Base-by-base conservation (phyloP, 37 sponge, comb jelly and placozoan species). In the Diacarnus erythraeanus region DNA sequence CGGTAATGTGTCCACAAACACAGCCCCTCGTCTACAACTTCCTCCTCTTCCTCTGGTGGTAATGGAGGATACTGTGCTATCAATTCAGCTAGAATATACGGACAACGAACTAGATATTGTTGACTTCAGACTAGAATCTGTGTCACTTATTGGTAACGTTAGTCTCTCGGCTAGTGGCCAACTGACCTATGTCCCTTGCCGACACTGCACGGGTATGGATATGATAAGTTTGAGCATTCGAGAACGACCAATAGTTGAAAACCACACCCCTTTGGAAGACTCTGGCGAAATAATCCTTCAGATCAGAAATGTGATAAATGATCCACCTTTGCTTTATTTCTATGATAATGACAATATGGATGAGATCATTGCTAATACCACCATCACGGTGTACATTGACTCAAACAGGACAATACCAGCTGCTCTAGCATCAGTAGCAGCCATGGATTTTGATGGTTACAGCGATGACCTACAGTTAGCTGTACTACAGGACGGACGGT, bases 1-100 rank as follows among this genome's bases (percentile, higher is more conserved):
- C 1, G 81, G 87, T 31, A 90, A 90, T 64, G n/a, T 60, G 74
- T 86, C 91, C 57, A 75, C 87, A 59, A 90, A 94, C 79, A 87
- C 94, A 1, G 72, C 91, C 18, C 94, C 94, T 27, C 17, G 1
- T 21, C 88, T 94, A 10, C 59, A 43, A 9, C 39, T 90, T 1
- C 88, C 91, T 2, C 40, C 43, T 26, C 43, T 27, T 15, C 81
- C 85, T 18, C 36, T 77, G 3, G 27, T 41, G 36, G 80, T 91
- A 23, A 3, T 22, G 2, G 78, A 87, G 44, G 81, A 76, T 65
- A 25, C 65, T 29, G 33, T 34, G 0, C 15, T 57, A 18, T 12
- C 35, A 0, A 40, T 43, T 27, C 85, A 87, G 35, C 66, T 85
- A 34, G 41, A 83, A 33, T 86, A 67, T 69, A 74, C 77, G 0